These are phyloP conservation scores for Paedocypris micromegethes DNA, from an alignment of 2,797 vertebrate species.

Conservation along the genomic window DNA sequence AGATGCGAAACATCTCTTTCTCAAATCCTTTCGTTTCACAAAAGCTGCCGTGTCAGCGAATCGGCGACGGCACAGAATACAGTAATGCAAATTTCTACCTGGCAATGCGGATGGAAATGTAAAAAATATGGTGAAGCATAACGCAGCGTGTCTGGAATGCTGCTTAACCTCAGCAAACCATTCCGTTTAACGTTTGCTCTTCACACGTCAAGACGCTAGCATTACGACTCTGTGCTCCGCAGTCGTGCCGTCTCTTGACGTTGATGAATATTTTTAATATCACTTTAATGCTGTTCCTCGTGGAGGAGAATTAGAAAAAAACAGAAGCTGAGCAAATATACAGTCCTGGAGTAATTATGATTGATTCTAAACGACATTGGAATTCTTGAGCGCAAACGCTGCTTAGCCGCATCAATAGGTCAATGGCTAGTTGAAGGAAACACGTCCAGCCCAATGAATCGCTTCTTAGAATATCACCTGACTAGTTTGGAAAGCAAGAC, in stretches of 20 bases:
- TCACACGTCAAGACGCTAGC: slow-evolving; percentile 11
- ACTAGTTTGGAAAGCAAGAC: slow-evolving; percentile 29
- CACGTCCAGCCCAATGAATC: slow-evolving; percentile 20
- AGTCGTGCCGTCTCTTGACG: slow-evolving; percentile 35
- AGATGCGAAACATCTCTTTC: no score
- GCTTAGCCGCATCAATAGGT: slow-evolving; percentile 45
- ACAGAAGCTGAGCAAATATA: slow-evolving; percentile 20
- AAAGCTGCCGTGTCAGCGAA: no score
- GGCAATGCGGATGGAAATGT: slow-evolving; percentile 3
- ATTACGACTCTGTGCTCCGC: slow-evolving; percentile 10
- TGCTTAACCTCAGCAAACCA: slow-evolving; percentile 7
- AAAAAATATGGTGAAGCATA: not conserved
- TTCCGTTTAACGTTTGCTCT: slow-evolving; percentile 5
- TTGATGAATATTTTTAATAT: slow-evolving; percentile 46
- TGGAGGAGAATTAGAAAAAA: slow-evolving; percentile 9
- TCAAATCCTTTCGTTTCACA: no score
- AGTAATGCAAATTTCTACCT: not conserved
- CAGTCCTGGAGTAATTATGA: slow-evolving; percentile 36
- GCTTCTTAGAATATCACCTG: slow-evolving; percentile 40
- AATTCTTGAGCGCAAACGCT: slow-evolving; percentile 36
- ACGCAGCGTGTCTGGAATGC: not conserved
- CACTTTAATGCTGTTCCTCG: slow-evolving; percentile 11
- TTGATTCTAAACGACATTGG: slow-evolving; percentile 47
- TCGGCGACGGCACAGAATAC: not conserved
- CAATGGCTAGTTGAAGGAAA: slow-evolving; percentile 34